Percentiles rank a stretch among this genome's conserved stretches.
Conservation (phyloP, 2,797 vertebrate species). For the Phoxinus dragarum region DNA sequence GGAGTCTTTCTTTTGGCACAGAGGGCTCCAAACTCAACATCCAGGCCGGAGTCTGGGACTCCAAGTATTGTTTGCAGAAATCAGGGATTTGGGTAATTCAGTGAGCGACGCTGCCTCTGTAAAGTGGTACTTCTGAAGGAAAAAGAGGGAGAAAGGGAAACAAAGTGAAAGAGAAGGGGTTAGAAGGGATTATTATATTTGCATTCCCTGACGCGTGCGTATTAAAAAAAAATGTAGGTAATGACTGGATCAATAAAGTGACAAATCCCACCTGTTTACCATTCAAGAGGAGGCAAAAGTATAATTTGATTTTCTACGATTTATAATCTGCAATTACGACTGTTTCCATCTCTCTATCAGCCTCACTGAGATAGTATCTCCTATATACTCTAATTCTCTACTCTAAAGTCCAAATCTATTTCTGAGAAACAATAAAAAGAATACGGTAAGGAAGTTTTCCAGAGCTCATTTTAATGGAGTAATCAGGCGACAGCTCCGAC, state of each 20-base stretch:
- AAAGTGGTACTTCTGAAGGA: constrained; percentile 61
- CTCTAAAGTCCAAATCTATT: not conserved
- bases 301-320: not conserved
- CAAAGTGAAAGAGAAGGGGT: not conserved
- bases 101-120: constrained; percentile 57
- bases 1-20: constrained; percentile 14
- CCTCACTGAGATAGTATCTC: not conserved
- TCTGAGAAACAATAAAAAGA: not conserved
- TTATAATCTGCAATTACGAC: not conserved
- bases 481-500: constrained; percentile 3
- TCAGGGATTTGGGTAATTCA: constrained; percentile 68
- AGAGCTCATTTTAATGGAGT: constrained; percentile 21
- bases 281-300: not conserved
- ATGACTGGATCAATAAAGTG: not conserved
- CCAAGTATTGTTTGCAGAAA: constrained; percentile 68
- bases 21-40: constrained; percentile 69
- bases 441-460: not conserved
- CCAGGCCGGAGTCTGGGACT: constrained; percentile 68
- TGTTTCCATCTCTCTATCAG: not conserved
- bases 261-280: not conserved
- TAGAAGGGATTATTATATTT: constrained; percentile 18
- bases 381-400: not conserved
- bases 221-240: constrained; percentile 21
- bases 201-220: not conserved
- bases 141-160: not conserved